Conservation (phyloP, 2,888 invertebrate species). For the Meganola albula region DNA sequence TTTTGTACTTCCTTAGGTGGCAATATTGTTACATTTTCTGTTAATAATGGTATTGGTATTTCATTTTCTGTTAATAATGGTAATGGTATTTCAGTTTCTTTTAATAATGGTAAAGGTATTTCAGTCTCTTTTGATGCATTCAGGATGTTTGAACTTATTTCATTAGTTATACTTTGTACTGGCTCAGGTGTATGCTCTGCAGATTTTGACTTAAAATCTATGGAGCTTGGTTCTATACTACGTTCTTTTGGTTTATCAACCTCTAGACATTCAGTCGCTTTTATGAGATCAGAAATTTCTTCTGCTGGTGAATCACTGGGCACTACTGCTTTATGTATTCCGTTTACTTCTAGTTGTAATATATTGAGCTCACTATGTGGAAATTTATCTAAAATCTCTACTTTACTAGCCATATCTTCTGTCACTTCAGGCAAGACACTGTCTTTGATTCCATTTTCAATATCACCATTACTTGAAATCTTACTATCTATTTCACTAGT, state of each 20-base stretch:
- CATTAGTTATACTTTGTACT: slow-evolving; percentile 44
- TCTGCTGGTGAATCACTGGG: slow-evolving; percentile 15
- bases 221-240: slow-evolving; percentile 19
- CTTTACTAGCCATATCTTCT: slow-evolving; percentile 22
- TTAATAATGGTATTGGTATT: slow-evolving; percentile 23
- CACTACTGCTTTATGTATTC: slow-evolving; percentile 8
- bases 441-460: slow-evolving; percentile 32
- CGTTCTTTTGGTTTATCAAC: slow-evolving; percentile 14
- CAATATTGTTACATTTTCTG: slow-evolving; percentile 30
- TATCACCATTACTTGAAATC: slow-evolving; percentile 29
- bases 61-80: slow-evolving; percentile 26
- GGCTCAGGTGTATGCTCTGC: slow-evolving; percentile 37
- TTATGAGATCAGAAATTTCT: slow-evolving; percentile 31
- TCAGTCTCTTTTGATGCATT: slow-evolving; percentile 24
- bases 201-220: slow-evolving; percentile 14
- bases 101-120: slow-evolving; percentile 23
- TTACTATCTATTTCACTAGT: too few species aligned
- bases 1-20: slow-evolving; percentile 65
- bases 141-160: slow-evolving; percentile 18
- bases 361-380: slow-evolving; percentile 12
- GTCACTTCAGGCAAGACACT: slow-evolving; percentile 34
- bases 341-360: slow-evolving; percentile 6
- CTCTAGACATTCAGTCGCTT: slow-evolving; percentile 19
- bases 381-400: slow-evolving; percentile 17
- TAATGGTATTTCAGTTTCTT: slow-evolving; percentile 25